Percentiles rank a stretch among this genome's conserved stretches.
Evolutionary conservation across 2,797 vertebrate genomes (phyloP).

Genomic region (Gadopsis bispinosus): DNA sequence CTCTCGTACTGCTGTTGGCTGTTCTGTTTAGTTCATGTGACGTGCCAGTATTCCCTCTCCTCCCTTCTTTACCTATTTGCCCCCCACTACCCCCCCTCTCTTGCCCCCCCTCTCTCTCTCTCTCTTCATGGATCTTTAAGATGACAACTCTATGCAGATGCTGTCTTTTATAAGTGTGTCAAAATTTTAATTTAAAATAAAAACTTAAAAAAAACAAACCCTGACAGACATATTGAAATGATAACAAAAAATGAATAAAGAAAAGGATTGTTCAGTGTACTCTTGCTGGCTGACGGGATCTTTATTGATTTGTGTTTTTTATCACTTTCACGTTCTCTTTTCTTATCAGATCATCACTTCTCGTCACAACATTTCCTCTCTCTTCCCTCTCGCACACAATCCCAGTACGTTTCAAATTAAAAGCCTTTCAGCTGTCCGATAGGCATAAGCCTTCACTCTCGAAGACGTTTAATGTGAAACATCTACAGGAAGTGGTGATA

Average conservation of each 20-base stretch:
- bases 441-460: neutral
- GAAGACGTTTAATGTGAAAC: neutral
- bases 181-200: constrained; percentile 88
- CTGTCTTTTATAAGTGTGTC: constrained; percentile 92
- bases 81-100: constrained; percentile 38
- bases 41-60: constrained; percentile 77
- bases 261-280: constrained; percentile 90
- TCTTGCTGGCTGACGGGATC: neutral
- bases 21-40: constrained; percentile 84
- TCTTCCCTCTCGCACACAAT: no score
- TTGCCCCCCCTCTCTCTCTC: constrained; percentile 33
- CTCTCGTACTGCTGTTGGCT: constrained; percentile 83
- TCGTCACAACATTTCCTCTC: no score
- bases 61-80: constrained; percentile 37
- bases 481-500: neutral
- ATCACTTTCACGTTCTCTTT: neutral
- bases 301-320: constrained; percentile 34
- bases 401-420: no score
- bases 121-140: constrained; percentile 89
- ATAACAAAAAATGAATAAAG: constrained; percentile 88
- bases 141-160: constrained; percentile 92
- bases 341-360: neutral
- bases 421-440: neutral
- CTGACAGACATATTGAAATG: constrained; percentile 88
- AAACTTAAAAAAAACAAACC: constrained; percentile 83